phyloP scores from a whole-genome alignment of 2,113 vertebrate genomes.

The Patagioenas fasciata region DNA sequence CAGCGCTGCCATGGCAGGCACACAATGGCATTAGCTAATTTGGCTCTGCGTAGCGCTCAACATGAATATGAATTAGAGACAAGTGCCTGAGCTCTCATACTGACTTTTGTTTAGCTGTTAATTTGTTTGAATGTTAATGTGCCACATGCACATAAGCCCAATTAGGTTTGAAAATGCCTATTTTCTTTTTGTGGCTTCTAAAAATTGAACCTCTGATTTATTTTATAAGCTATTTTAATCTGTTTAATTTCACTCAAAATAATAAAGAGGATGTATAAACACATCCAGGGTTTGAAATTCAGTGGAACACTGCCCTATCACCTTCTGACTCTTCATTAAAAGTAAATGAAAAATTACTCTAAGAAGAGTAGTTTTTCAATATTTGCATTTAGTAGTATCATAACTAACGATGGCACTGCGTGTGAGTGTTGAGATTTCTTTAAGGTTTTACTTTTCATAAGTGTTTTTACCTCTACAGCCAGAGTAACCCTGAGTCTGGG shows the following conservation, averaged over 20 bases:
- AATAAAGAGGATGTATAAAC: not conserved
- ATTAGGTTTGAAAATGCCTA: slow-evolving; percentile 30
- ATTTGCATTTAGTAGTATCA: not conserved
- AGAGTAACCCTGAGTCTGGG: not conserved
- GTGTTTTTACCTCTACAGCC: not conserved
- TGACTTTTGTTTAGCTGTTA: slow-evolving; percentile 76
- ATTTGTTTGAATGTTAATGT: slow-evolving; percentile 71
- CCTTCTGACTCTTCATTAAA: not conserved
- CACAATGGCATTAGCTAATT: slow-evolving; percentile 4
- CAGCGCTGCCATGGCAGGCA: not conserved
- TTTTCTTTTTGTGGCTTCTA: slow-evolving; percentile 36
- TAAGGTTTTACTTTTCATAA: not conserved
- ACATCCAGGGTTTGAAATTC: not conserved
- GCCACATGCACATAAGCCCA: slow-evolving; percentile 55
- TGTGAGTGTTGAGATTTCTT: not conserved
- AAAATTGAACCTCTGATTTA: slow-evolving; percentile 14
- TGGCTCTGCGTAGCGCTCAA: slow-evolving; percentile 33
- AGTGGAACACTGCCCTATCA: not conserved
- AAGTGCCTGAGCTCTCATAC: slow-evolving; percentile 69
- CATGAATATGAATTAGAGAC: slow-evolving; percentile 72
- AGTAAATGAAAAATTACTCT: not conserved
- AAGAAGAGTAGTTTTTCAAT: not conserved
- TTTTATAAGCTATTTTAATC: not conserved
- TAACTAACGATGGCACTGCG: not conserved
- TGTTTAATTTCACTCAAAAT: not conserved